Base-by-base conservation (phyloP, 2,888 invertebrate species). In the Perizoma affinitatum region DNA sequence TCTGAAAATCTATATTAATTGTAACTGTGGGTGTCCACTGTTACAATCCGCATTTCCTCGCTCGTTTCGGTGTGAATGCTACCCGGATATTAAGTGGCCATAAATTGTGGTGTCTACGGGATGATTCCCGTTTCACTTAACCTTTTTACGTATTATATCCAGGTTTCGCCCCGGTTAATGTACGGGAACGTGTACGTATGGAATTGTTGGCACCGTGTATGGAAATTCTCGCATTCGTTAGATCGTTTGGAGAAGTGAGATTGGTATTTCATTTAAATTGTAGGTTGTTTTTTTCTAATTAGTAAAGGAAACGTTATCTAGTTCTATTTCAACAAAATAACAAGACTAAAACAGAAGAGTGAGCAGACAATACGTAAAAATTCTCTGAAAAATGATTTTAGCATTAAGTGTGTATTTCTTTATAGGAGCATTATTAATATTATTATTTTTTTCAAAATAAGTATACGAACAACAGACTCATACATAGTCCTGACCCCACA, bases 71-170 rank as follows among this genome's bases (percentile, higher is more conserved):
- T 69, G 68, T 63, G 47, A 70, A 62, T 48, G 35, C 49, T 5
- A 50, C 64, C 67, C 65, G 71, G 69, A 79, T 80, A 82, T 82
- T 82, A 83, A 83, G 80, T 80, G 79, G 73, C 71, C 76, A 80
- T 85, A 84, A 85, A 85, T 85, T 79, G 71, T 68, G 54, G 64
- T 63, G 71, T 71, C 73, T 72, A 71, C 75, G 66, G 73, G 79
- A 80, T 79, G 80, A 84, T 76, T 78, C 75, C 72, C 77, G 76
- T 75, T 82, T 74, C 79, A 80, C 79, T 83, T 80, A 74, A 73
- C 77, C 72, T 75, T 74, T 73, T 71, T 73, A 71, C 73, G 75
- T 75, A 79, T 83, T 81, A 82, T 80, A 79, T 77, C 75, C 75
- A 73, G 76, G 74, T 78, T 78, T 76, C 71, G 61, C 62, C 60